Evolutionary conservation across 2,888 invertebrate genomes (phyloP).

Genomic region (Bombylius discolor): DNA sequence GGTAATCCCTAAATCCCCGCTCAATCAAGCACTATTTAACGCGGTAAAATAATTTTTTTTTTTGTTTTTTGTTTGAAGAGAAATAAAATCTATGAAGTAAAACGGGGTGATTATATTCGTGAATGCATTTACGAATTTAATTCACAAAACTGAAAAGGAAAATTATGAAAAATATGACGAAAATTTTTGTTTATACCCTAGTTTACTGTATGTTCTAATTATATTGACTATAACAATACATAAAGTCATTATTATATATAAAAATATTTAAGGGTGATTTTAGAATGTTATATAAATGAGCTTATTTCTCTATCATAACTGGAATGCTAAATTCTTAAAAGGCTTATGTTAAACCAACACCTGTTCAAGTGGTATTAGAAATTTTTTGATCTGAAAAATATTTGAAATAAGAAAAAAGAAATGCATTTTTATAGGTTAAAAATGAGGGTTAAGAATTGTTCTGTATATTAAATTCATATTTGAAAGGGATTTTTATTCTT

Average conservation of each 20-base stretch:
- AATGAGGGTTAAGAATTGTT: neutral
- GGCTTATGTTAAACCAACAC: constrained; percentile 20
- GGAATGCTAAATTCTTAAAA: constrained; percentile 1
- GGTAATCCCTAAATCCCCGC: constrained; percentile 5
- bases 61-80: too few species aligned
- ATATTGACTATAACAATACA: too few species aligned
- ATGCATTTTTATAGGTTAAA: neutral
- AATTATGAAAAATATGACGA: too few species aligned
- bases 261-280: too few species aligned
- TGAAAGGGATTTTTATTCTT: neutral
- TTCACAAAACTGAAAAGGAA: too few species aligned
- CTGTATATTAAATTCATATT: neutral
- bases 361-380: constrained; percentile 22
- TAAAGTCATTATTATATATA: too few species aligned
- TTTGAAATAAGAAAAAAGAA: neutral
- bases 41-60: neutral
- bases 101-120: neutral
- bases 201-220: too few species aligned
- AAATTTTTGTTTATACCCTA: too few species aligned
- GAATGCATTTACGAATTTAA: too few species aligned
- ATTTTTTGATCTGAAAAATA: neutral
- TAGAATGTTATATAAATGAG: too few species aligned
- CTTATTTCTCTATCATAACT: too few species aligned
- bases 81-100: too few species aligned
- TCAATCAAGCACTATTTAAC: constrained; percentile 7